Percentiles rank a stretch among this genome's conserved stretches.
Evolutionary conservation across 2,888 invertebrate genomes (phyloP).

Genomic region (Scaptomyza reducta): DNA sequence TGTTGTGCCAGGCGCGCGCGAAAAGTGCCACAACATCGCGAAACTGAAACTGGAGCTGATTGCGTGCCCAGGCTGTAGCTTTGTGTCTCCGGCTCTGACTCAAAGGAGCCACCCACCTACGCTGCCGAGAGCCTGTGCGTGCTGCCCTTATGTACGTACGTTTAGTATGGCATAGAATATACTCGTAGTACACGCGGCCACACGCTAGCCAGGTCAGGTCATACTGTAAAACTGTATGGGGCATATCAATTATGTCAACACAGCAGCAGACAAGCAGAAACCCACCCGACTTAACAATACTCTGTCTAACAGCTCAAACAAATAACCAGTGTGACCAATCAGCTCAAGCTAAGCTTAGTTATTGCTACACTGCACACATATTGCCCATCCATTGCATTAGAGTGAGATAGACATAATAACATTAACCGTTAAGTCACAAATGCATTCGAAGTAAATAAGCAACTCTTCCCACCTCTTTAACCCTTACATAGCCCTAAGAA

Average conservation of each 20-base stretch:
- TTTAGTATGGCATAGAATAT: background rate
- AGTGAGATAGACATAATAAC: background rate
- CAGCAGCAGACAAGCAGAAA: constrained; percentile 7
- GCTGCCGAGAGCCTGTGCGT: constrained; percentile 41
- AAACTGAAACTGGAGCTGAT: constrained; percentile 51
- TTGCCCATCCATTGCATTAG: background rate
- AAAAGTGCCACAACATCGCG: constrained; percentile 56
- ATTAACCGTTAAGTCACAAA: background rate
- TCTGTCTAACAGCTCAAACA: too few relatives aligned
- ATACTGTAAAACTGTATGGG: constrained; percentile 47
- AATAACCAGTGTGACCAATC: too few relatives aligned
- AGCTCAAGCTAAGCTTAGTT: too few relatives aligned
- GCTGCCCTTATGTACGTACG: constrained; percentile 18
- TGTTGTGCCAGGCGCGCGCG: constrained; percentile 56
- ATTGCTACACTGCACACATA: background rate
- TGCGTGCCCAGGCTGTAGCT: constrained; percentile 49
- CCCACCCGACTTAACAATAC: background rate
- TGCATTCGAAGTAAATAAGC: background rate
- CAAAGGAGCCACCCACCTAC: constrained; percentile 33
- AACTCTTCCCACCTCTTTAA: background rate
- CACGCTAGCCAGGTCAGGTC: constrained; percentile 38
- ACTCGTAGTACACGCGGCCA: constrained; percentile 15
- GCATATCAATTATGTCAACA: constrained; percentile 76
- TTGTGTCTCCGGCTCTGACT: background rate
- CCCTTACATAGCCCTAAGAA: too few relatives aligned